These are phyloP conservation scores for Cephus nigrinus DNA, from an alignment of 2,888 invertebrate species.

Conservation along the genomic window DNA sequence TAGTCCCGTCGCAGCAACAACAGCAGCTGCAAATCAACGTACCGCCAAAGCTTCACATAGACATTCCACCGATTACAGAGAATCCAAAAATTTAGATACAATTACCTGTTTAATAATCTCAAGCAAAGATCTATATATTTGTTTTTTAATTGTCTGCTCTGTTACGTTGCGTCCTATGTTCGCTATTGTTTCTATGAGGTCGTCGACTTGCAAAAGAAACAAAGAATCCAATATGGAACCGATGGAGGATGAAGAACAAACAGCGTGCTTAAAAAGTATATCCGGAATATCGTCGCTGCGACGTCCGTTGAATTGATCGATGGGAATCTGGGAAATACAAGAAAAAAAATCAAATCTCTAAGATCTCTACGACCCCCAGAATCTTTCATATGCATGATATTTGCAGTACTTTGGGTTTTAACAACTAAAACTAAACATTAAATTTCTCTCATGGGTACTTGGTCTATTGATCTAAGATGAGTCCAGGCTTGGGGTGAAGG, in stretches of 20 bases:
- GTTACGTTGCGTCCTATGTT: not conserved
- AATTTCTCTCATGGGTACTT: not conserved
- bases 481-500: not conserved
- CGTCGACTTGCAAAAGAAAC: not conserved
- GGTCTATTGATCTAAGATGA: not conserved
- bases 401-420: not conserved
- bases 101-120: not conserved
- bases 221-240: not conserved
- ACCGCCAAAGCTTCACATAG: conserved; percentile 54
- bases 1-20: conserved; percentile 19
- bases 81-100: conserved; percentile 36
- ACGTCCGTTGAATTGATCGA: not conserved
- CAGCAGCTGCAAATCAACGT: conserved; percentile 38
- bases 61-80: conserved; percentile 62
- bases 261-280: not conserved
- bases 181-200: not conserved
- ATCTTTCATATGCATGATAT: not conserved
- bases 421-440: not conserved
- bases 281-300: not conserved
- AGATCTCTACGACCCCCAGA: not conserved
- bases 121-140: not conserved
- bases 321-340: not conserved
- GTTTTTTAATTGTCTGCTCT: not conserved
- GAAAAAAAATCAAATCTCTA: not conserved
- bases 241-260: not conserved